phyloP scores from a whole-genome alignment of 2,888 invertebrate species.

The Aphelenchoides bicaudatus region DNA sequence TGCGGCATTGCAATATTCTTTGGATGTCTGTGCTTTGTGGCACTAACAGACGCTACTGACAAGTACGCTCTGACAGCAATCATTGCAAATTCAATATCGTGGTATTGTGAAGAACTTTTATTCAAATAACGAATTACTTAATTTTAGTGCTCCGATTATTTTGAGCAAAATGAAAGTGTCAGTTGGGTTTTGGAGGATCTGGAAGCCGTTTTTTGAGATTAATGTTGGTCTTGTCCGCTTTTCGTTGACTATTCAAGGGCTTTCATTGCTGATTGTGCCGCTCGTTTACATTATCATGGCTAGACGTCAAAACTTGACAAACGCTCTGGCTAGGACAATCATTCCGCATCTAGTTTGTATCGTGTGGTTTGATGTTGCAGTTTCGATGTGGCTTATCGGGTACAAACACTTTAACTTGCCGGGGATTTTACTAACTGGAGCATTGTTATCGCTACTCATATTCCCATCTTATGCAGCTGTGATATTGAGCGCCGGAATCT shows the following conservation, averaged over 20 bases:
- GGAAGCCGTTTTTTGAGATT: constrained; percentile 39
- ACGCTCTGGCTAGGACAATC: constrained; percentile 31
- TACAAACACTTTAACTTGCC: constrained; percentile 35
- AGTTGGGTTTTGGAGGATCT: constrained; percentile 39
- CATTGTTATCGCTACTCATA: constrained; percentile 38
- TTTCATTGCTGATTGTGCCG: constrained; percentile 42
- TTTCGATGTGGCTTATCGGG: constrained; percentile 46
- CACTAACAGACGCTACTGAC: constrained; percentile 41
- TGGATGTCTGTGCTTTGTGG: constrained; percentile 40
- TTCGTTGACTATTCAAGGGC: constrained; percentile 35
- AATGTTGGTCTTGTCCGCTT: constrained; percentile 40
- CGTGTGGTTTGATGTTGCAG: constrained; percentile 44
- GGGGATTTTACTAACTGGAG: constrained; percentile 36
- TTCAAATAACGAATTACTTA: neutral
- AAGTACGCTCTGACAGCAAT: constrained; percentile 43
- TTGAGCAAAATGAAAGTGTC: constrained; percentile 35
- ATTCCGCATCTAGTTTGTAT: constrained; percentile 48
- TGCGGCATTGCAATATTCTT: constrained; percentile 43
- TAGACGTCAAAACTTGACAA: constrained; percentile 22
- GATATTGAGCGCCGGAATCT: constrained; percentile 30
- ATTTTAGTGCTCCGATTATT: constrained; percentile 39
- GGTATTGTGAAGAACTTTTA: constrained; percentile 34
- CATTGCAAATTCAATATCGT: constrained; percentile 41
- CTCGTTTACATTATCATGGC: constrained; percentile 40
- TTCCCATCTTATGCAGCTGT: constrained; percentile 34